Conservation (phyloP, 2,797 vertebrate genomes). For the Notoglanidium macrostoma region DNA sequence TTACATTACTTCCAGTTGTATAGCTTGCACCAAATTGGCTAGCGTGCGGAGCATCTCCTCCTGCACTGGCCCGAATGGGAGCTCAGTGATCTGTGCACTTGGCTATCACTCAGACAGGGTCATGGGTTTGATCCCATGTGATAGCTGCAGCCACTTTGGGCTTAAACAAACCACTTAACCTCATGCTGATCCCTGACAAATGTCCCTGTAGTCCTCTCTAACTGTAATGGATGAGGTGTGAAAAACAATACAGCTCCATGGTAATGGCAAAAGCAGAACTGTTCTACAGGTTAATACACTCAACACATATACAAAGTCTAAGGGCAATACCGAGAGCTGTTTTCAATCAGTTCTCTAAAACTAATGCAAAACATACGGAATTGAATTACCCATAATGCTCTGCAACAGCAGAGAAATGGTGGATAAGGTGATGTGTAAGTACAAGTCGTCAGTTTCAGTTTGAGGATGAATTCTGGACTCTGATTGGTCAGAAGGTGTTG, state of each 20-base stretch:
- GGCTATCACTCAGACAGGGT: conserved; percentile 28
- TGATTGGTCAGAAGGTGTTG: background rate
- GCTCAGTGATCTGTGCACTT: conserved; percentile 25
- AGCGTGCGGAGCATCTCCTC: background rate
- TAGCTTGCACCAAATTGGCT: background rate
- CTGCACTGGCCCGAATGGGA: background rate
- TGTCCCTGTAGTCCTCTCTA: conserved; percentile 13
- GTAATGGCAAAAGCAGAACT: conserved; percentile 15
- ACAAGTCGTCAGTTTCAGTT: background rate
- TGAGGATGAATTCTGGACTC: background rate
- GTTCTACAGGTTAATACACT: conserved; percentile 17
- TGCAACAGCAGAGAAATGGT: background rate
- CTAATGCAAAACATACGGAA: too few relatives aligned
- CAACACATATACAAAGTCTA: background rate
- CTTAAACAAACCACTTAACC: conserved; percentile 38
- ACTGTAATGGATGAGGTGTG: conserved; percentile 16
- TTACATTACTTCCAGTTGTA: background rate
- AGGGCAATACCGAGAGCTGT: background rate
- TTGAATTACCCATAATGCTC: conserved; percentile 6
- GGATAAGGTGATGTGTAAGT: background rate
- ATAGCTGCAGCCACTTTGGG: conserved; percentile 27
- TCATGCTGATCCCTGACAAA: conserved; percentile 27
- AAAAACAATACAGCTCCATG: conserved; percentile 25
- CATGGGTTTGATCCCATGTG: conserved; percentile 27
- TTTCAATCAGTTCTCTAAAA: background rate